A percentile compares a stretch with the other conserved stretches of the same genome.
Evolutionary conservation across 1,140 invertebrate genomes (phyloP).

Genomic region (Procambarus clarkii): DNA sequence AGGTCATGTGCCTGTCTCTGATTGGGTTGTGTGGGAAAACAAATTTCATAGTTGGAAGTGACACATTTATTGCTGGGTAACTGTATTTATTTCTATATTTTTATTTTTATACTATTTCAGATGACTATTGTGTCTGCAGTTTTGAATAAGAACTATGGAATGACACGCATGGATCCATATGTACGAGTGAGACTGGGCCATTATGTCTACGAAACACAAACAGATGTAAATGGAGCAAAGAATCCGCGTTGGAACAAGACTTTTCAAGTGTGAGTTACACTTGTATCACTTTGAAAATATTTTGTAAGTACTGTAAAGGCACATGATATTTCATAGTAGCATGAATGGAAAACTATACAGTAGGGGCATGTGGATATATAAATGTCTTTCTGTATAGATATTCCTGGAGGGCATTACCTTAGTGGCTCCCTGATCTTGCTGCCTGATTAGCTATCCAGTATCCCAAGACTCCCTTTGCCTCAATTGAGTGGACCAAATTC

Average conservation of each 20-base stretch:
- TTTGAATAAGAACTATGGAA: conserved; percentile 96
- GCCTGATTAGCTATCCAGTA: no score
- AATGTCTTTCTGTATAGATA: no score
- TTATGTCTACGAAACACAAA: conserved; percentile 95
- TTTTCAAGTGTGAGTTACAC: conserved; percentile 85
- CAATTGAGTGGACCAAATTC: no score
- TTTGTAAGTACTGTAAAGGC: background rate
- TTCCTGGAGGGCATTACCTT: no score
- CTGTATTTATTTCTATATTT: background rate
- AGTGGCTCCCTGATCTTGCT: no score
- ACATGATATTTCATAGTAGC: background rate
- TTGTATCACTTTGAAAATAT: background rate
- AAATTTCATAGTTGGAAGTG: no score
- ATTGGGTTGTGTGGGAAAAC: no score
- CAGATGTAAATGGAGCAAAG: conserved; percentile 95
- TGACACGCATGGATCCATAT: conserved; percentile 97
- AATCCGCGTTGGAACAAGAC: conserved; percentile 96
- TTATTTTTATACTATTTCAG: conserved; percentile 36
- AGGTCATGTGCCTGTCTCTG: no score
- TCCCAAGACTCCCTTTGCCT: no score
- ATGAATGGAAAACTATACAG: background rate
- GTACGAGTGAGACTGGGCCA: conserved; percentile 94
- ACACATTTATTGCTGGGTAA: no score
- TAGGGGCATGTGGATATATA: no score
- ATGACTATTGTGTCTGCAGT: conserved; percentile 68